Percentiles rank a stretch among this genome's conserved stretches.
Evolutionary conservation across 2,113 vertebrate species (phyloP).

Genomic region (Lasiurus borealis): DNA sequence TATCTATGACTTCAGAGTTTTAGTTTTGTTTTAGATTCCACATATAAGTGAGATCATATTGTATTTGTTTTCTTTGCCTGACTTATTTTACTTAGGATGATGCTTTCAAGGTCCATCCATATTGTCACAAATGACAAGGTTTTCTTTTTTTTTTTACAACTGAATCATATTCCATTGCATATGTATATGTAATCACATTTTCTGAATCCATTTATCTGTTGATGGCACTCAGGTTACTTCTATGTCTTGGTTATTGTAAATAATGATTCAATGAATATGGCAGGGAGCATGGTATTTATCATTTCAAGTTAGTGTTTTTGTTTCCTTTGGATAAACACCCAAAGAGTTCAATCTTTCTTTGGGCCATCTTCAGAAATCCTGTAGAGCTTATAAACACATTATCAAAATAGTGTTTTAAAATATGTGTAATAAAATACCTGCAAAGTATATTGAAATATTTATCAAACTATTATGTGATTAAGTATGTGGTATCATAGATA

Average conservation of each 20-base stretch:
- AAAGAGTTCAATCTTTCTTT: neutral
- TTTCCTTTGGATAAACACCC: neutral
- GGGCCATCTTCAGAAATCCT: neutral
- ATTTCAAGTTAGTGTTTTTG: neutral
- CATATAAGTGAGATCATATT: neutral
- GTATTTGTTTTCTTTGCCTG: neutral
- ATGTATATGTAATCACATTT: neutral
- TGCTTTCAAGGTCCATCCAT: neutral
- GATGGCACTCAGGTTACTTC: neutral
- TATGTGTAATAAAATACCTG: neutral
- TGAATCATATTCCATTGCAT: neutral
- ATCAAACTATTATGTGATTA: neutral
- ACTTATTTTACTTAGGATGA: neutral
- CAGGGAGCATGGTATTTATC: neutral
- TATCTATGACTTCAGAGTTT: neutral
- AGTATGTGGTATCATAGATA: neutral
- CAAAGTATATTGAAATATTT: neutral
- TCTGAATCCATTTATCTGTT: neutral
- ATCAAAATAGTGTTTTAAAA: constrained; percentile 38
- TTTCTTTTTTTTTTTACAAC: neutral
- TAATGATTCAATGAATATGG: neutral
- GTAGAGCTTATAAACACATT: neutral
- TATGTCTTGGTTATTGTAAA: neutral
- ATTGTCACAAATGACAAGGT: neutral
- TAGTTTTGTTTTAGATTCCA: neutral